Percentiles rank a stretch among this genome's conserved stretches.
Evolutionary conservation across 1,140 invertebrate genomes (phyloP).

Genomic region (Heliconius congener): DNA sequence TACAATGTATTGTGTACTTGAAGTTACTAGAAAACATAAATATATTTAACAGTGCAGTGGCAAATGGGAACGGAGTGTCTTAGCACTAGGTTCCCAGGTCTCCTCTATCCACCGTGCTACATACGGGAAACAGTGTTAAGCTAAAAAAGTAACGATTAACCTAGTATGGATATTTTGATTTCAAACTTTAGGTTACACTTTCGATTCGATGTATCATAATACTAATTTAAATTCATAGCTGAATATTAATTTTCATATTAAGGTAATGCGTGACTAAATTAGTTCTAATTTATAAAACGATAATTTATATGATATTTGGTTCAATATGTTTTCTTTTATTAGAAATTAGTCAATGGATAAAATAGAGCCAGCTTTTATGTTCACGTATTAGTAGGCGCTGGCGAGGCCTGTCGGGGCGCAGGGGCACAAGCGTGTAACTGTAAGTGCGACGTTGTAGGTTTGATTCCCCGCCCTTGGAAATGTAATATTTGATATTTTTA

Average conservation of each 20-base stretch:
- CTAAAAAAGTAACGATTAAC: neutral
- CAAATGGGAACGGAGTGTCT: neutral
- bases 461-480: too few relatives aligned
- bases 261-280: conserved; percentile 1
- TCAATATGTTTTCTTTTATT: conserved; percentile 3
- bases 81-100: too few relatives aligned
- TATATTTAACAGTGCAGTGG: neutral
- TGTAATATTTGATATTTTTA: too few relatives aligned
- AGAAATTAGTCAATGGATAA: neutral
- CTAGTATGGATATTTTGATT: neutral
- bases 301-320: conserved; percentile 9
- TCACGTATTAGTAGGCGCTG: neutral
- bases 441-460: too few relatives aligned
- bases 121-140: too few relatives aligned
- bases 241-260: conserved; percentile 11
- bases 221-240: conserved; percentile 7
- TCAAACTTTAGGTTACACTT: neutral
- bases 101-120: too few relatives aligned
- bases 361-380: neutral
- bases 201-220: neutral
- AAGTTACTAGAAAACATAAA: neutral
- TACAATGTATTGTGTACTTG: neutral
- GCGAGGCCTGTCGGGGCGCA: too few relatives aligned
- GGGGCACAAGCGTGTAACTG: too few relatives aligned
- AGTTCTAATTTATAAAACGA: neutral